phyloP scores from a whole-genome alignment of 2,113 vertebrate genomes.

The Meleagris gallopavo region DNA sequence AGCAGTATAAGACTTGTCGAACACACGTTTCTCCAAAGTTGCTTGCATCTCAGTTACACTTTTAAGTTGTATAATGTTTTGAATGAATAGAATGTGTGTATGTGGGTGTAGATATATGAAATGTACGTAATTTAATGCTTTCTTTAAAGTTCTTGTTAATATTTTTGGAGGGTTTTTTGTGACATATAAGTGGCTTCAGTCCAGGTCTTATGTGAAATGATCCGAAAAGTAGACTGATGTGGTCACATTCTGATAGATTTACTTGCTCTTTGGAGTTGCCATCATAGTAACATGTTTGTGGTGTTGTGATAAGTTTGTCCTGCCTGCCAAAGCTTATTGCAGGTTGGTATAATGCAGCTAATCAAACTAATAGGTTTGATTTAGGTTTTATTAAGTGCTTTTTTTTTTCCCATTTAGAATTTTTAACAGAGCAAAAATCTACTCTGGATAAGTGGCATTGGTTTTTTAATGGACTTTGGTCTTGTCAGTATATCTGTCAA shows the following conservation, averaged over 20 bases:
- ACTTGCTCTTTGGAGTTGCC: not conserved
- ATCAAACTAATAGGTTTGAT: not conserved
- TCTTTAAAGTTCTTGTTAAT: not conserved
- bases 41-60: not conserved
- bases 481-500: not conserved
- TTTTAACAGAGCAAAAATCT: not conserved
- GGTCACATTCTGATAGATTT: not conserved
- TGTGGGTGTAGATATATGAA: not conserved
- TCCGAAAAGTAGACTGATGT: not conserved
- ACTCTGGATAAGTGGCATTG: not conserved
- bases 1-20: not conserved
- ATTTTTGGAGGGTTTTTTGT: not conserved
- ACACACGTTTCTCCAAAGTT: not conserved
- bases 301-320: not conserved
- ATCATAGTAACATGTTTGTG: not conserved
- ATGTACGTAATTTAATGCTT: not conserved
- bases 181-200: not conserved
- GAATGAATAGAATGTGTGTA: not conserved
- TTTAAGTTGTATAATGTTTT: not conserved
- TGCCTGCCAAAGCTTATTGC: not conserved
- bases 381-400: not conserved
- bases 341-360: not conserved
- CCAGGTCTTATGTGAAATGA: not conserved
- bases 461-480: not conserved
- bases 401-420: not conserved